Conservation (phyloP, 2,113 vertebrate genomes). For the Toxostoma redivivum region DNA sequence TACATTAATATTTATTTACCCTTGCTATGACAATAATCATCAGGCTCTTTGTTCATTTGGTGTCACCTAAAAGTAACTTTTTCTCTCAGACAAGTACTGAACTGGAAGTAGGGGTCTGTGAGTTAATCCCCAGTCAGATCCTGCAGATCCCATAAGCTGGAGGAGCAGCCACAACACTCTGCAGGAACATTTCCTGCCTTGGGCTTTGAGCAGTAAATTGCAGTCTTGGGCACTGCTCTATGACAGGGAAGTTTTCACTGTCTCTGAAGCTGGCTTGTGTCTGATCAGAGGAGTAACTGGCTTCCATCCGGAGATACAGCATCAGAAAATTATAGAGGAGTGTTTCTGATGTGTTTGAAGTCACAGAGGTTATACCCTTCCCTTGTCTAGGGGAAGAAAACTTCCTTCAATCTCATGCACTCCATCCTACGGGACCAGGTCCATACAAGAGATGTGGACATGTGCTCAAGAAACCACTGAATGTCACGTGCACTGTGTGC, state of each 20-base stretch:
- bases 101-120: background rate
- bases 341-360: background rate
- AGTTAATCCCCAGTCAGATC: background rate
- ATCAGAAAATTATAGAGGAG: background rate
- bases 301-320: background rate
- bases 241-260: background rate
- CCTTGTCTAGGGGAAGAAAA: background rate
- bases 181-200: background rate
- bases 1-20: background rate
- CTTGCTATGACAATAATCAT: background rate
- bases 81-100: background rate
- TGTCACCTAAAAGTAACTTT: background rate
- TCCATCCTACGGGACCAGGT: background rate
- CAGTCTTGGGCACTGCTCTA: background rate
- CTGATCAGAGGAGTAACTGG: background rate
- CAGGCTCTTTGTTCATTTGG: background rate
- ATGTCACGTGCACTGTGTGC: rapidly evolving
- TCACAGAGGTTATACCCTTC: background rate
- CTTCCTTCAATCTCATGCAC: background rate
- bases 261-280: background rate
- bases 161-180: background rate
- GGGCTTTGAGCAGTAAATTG: background rate
- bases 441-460: background rate
- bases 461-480: background rate
- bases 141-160: background rate